A percentile compares a stretch with the other conserved stretches of the same genome.
These are phyloP conservation scores for Cosmia trapezina DNA, from an alignment of 2,888 invertebrate species.

Conservation along the genomic window DNA sequence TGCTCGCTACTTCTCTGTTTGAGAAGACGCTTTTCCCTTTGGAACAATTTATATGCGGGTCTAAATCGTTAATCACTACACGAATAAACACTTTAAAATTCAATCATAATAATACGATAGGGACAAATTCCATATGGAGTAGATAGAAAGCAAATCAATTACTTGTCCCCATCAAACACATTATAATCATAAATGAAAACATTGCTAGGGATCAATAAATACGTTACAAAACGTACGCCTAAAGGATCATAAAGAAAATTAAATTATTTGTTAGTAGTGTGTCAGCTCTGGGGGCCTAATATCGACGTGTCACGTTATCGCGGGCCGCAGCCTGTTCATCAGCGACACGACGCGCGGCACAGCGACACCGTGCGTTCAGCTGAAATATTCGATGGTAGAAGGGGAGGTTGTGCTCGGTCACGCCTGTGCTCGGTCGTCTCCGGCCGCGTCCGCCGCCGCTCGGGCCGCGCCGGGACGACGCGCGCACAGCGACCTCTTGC, in stretches of 20 bases:
- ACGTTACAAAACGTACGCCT: constrained; percentile 34
- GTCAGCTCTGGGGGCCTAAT: constrained; percentile 64
- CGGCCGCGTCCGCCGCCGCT: constrained; percentile 75
- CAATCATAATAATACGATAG: not conserved
- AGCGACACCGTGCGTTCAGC: constrained; percentile 84
- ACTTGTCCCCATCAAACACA: not conserved
- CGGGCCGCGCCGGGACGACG: constrained; percentile 81
- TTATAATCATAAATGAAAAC: constrained; percentile 37
- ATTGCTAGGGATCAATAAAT: constrained; percentile 44
- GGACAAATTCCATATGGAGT: constrained; percentile 10
- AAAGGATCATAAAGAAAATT: constrained; percentile 56
- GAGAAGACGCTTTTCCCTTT: not conserved
- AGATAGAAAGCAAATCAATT: constrained; percentile 8
- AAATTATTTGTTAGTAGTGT: constrained; percentile 61
- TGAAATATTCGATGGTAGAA: constrained; percentile 83
- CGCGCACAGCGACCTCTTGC: constrained; percentile 85
- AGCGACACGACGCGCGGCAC: constrained; percentile 60
- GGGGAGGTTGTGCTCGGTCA: constrained; percentile 88
- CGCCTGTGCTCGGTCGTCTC: constrained; percentile 83
- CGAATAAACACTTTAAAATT: not conserved
- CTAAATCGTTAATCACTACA: too few species aligned
- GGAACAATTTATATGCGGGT: not conserved
- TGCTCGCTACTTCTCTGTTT: not conserved
- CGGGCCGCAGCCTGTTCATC: constrained; percentile 65
- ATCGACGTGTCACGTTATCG: constrained; percentile 72